Percentiles rank a stretch among this genome's conserved stretches.
These are phyloP conservation scores for Schizopygopsis pylzovi DNA, from an alignment of 2,797 vertebrate genomes.

Conservation along the genomic window DNA sequence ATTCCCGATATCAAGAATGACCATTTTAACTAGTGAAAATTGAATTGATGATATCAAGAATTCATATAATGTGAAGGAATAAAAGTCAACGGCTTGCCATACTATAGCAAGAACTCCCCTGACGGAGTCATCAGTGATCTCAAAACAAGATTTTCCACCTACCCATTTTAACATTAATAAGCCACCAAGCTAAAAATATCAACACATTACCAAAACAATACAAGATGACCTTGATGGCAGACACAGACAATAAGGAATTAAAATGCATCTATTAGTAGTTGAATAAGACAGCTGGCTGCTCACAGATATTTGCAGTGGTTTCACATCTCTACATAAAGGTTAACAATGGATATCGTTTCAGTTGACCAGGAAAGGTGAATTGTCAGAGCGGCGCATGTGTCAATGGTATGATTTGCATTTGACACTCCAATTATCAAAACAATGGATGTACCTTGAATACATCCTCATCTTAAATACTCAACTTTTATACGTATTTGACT, in stretches of 20 bases:
- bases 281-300: not conserved
- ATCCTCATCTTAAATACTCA: not conserved
- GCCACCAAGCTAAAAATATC: constrained; percentile 7
- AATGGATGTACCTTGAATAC: not conserved
- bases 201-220: constrained; percentile 25
- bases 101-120: constrained; percentile 5
- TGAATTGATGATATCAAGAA: too few species aligned
- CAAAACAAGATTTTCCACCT: not conserved
- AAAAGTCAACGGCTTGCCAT: too few species aligned
- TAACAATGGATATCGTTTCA: constrained; percentile 21
- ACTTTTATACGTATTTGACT: too few species aligned
- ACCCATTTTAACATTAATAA: constrained; percentile 17
- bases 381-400: not conserved
- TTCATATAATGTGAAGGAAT: too few species aligned
- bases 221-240: constrained; percentile 5
- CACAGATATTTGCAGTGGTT: constrained; percentile 34
- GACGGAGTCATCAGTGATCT: not conserved
- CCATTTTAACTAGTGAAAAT: too few species aligned
- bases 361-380: constrained; percentile 25
- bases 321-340: constrained; percentile 41
- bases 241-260: not conserved
- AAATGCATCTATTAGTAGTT: constrained; percentile 25
- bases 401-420: constrained; percentile 33
- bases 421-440: constrained; percentile 38
- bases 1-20: too few species aligned